Evolutionary conservation across 2,888 invertebrate species (phyloP).

Genomic region (Xylocampa areola): DNA sequence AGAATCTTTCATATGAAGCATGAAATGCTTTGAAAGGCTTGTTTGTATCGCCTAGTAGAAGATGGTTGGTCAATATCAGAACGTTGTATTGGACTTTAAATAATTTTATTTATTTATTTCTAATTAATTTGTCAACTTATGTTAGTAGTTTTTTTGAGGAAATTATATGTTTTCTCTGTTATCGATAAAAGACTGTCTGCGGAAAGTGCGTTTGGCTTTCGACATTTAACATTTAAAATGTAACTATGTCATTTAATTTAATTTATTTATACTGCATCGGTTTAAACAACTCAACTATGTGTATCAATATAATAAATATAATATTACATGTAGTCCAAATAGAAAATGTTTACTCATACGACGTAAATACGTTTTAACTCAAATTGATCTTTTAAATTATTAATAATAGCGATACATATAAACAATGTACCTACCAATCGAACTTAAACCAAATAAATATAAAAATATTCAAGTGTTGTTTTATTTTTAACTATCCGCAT

Average conservation of each 20-base stretch:
- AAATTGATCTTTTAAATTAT: slow-evolving; percentile 32
- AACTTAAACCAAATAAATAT: slow-evolving; percentile 56
- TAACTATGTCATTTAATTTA: slow-evolving; percentile 5
- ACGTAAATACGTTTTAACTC: slow-evolving; percentile 2
- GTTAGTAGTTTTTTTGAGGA: slow-evolving; percentile 26
- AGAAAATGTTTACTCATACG: slow-evolving; percentile 19
- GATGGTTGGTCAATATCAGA: slow-evolving; percentile 16
- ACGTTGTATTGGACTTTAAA: slow-evolving; percentile 20
- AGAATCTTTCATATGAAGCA: slow-evolving; percentile 45
- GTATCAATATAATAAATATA: slow-evolving; percentile 20
- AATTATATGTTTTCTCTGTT: slow-evolving; percentile 21
- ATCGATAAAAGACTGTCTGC: slow-evolving; percentile 33
- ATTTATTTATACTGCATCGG: slow-evolving; percentile 24
- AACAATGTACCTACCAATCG: slow-evolving; percentile 35
- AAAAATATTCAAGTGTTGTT: slow-evolving; percentile 28
- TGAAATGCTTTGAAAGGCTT: slow-evolving; percentile 47
- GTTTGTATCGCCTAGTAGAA: slow-evolving; percentile 11
- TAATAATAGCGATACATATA: slow-evolving; percentile 30
- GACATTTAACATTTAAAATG: slow-evolving; percentile 13
- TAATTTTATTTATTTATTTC: slow-evolving; percentile 44
- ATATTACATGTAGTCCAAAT: slow-evolving; percentile 38
- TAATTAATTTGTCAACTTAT: slow-evolving; percentile 26
- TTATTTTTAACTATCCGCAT: slow-evolving; percentile 21
- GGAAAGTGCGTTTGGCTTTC: slow-evolving; percentile 27
- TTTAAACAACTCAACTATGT: slow-evolving; percentile 25